Evolutionary conservation across 2,888 invertebrate species (phyloP), one percentile per base, ranked within the genome.

Genomic region (Patella ulyssiponensis): DNA sequence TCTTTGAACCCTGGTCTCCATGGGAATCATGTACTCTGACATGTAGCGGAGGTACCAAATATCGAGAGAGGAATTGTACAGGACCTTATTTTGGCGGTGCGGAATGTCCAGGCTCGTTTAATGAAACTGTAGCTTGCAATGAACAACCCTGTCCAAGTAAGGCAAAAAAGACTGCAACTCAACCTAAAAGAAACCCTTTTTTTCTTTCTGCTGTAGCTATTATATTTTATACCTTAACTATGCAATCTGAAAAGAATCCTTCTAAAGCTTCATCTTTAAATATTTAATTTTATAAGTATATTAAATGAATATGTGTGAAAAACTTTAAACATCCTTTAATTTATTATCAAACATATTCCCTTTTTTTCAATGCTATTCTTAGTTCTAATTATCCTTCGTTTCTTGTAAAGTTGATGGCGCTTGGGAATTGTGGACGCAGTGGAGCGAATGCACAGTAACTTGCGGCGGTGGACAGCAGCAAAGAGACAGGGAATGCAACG

Each of bases 381-480:
- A 44, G 44, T 44, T 44, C 44, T 44, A 44, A 44, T 44, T 44
- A 44, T 44, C 44, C 9, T 44, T 44, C 44, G 44, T 44, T 44
- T 44, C 44, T 44, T 44, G 44, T 77, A 5, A 84, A 90, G 90
- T 89, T 75, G 88, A 90, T 80, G 89, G 90, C 27, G 81, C 84
- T 9, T 90, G 88, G 88, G 73, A 73, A 15, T 69, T 54, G 0
- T 90, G 90, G 90, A 79, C 84, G 0, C 73, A 69, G 11, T 90
- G 90, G 90, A 80, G 83, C 51, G 81, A 77, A 20, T 91, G 91
- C 77, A 85, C 84, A 56, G 85, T 86, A 74, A 85, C 88, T 5
- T 91, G 91, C 81, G 90, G 87, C 12, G 86, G 87, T 69, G 90
- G 91, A 44, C 85, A 83, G 54, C 82, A 82, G 75, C 79, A 78